A percentile compares a stretch with the other conserved stretches of the same genome.
Evolutionary conservation across 35 echinoderm and acorn worm genomes (phyloP).

Genomic region (Diadema setosum): DNA sequence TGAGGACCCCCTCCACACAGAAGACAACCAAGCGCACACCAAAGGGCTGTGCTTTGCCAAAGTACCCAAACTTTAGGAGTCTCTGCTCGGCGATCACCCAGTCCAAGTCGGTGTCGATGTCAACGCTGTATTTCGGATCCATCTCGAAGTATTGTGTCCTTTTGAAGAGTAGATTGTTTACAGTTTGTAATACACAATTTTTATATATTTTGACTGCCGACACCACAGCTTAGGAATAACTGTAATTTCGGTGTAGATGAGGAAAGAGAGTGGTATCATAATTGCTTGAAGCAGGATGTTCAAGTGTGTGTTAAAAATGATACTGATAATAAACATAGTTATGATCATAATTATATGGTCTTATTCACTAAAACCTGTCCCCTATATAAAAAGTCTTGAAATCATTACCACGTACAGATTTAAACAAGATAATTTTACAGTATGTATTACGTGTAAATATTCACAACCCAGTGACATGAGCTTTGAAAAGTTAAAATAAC

Average conservation of each 20-base stretch:
- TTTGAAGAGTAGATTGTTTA: background rate
- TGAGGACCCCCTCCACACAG: conserved; percentile 18
- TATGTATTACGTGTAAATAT: no score
- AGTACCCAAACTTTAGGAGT: conserved; percentile 26
- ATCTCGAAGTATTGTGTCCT: conserved; percentile 40
- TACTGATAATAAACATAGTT: no score
- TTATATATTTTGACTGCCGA: background rate
- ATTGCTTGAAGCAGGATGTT: no score
- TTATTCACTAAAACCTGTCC: no score
- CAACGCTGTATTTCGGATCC: conserved; percentile 29
- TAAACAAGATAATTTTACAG: no score
- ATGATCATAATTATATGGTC: no score
- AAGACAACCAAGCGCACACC: conserved; percentile 9
- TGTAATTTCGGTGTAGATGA: background rate
- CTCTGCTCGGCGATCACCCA: conserved; percentile 32
- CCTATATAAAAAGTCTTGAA: no score
- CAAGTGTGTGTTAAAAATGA: no score
- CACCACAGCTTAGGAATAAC: background rate
- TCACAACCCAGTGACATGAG: no score
- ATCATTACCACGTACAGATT: no score
- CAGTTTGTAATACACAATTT: background rate
- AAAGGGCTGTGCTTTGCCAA: conserved; percentile 7
- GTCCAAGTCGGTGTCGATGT: conserved; percentile 47
- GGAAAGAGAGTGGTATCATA: no score
- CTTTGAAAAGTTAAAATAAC: background rate